Conservation (phyloP, 2,888 invertebrate species). For the Epinotia ramella region DNA sequence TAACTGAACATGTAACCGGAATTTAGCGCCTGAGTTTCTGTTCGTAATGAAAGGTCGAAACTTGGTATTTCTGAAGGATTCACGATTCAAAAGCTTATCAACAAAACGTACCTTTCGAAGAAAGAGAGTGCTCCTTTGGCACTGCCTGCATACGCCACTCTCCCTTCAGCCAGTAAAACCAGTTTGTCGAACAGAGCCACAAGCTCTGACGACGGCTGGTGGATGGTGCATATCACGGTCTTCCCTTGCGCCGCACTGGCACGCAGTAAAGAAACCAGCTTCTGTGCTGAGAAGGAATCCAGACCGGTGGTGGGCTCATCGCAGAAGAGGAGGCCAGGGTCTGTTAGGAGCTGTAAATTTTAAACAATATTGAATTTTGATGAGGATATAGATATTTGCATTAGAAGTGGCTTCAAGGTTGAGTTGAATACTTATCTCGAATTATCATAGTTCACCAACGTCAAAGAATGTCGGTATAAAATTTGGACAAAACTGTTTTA, state of each 20-base stretch:
- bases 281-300: slow-evolving; percentile 96
- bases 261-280: slow-evolving; percentile 89
- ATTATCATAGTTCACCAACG: too few relatives aligned
- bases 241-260: slow-evolving; percentile 90
- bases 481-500: too few relatives aligned
- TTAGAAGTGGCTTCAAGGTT: too few relatives aligned
- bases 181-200: slow-evolving; percentile 92
- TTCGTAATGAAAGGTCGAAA: too few relatives aligned
- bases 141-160: slow-evolving; percentile 93
- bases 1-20: too few relatives aligned
- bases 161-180: slow-evolving; percentile 94
- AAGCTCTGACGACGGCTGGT: slow-evolving; percentile 96
- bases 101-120: slow-evolving; percentile 47
- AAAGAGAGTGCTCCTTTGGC: slow-evolving; percentile 76
- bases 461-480: too few relatives aligned
- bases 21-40: too few relatives aligned
- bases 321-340: slow-evolving; percentile 96
- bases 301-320: slow-evolving; percentile 98
- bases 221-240: slow-evolving; percentile 96
- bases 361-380: background rate
- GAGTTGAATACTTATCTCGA: too few relatives aligned
- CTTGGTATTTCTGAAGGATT: too few relatives aligned
- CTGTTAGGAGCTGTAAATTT: slow-evolving; percentile 89
- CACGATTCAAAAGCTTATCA: too few relatives aligned
- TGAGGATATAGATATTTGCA: background rate